Percentiles rank a stretch among this genome's conserved stretches.
phyloP scores from a whole-genome alignment of 1,140 invertebrate species.

The Hypsibius dujardini region DNA sequence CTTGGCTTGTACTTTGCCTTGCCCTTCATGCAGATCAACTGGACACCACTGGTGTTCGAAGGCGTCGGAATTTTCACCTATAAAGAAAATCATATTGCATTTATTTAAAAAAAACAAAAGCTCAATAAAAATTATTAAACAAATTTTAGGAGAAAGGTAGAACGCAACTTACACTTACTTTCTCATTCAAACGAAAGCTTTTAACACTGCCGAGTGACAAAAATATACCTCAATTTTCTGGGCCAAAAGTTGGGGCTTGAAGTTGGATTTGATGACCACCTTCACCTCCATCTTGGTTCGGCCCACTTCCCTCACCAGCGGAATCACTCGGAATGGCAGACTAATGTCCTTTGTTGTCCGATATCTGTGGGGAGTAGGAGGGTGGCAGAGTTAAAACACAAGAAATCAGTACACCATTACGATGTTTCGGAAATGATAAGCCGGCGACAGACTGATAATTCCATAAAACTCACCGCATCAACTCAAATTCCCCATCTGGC shows the following conservation, averaged over 20 bases:
- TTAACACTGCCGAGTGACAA: constrained; percentile 1
- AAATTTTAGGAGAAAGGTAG: too few relatives aligned
- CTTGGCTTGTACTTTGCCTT: constrained; percentile 99
- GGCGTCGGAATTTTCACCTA: constrained; percentile 91
- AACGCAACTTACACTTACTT: too few relatives aligned
- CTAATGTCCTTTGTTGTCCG: constrained; percentile 99
- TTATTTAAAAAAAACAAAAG: constrained; percentile 18
- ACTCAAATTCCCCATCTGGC: constrained; percentile 97
- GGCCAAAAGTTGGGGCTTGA: constrained; percentile 88
- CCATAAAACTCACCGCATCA: constrained; percentile 62
- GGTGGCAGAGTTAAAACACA: too few relatives aligned
- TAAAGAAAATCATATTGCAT: constrained; percentile 20
- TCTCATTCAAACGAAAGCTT: too few relatives aligned
- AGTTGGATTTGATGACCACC: constrained; percentile 97
- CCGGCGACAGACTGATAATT: too few relatives aligned
- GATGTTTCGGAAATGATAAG: too few relatives aligned
- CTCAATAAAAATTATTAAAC: neutral
- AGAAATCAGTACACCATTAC: too few relatives aligned
- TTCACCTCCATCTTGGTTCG: constrained; percentile 99
- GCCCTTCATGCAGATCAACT: constrained; percentile 95
- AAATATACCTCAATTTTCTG: constrained; percentile 78
- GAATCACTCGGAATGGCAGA: constrained; percentile 95
- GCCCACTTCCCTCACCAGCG: constrained; percentile 87
- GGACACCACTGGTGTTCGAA: constrained; percentile 92
- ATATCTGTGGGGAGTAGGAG: constrained; percentile 45